These are phyloP conservation scores for Arrhamphus sclerolepis DNA, from an alignment of 2,797 vertebrate genomes.

Conservation along the genomic window DNA sequence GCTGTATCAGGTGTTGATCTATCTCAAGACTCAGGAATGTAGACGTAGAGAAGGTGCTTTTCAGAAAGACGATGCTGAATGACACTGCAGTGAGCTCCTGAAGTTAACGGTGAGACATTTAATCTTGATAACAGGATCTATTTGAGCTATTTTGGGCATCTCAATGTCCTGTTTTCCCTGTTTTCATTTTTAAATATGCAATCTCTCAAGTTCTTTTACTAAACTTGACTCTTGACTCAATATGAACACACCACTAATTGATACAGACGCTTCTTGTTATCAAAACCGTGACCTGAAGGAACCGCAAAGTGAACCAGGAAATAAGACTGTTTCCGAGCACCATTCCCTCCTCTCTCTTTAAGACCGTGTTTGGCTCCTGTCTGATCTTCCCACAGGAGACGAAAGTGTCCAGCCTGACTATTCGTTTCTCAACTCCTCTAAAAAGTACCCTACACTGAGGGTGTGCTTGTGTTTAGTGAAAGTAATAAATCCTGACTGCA, in stretches of 20 bases:
- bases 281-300: constrained; percentile 21
- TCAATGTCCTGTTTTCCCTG: not conserved
- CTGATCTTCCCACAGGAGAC: constrained; percentile 43
- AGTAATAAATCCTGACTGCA: constrained; percentile 67
- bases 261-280: constrained; percentile 2
- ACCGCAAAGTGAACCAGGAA: constrained; percentile 48
- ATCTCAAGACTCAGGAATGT: too few species aligned
- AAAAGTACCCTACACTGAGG: constrained; percentile 15
- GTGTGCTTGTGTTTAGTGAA: constrained; percentile 12
- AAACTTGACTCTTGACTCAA: not conserved
- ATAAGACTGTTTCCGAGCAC: constrained; percentile 27
- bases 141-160: too few species aligned
- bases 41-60: too few species aligned
- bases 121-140: too few species aligned
- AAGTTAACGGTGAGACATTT: too few species aligned
- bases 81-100: too few species aligned
- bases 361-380: constrained; percentile 14
- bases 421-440: constrained; percentile 44
- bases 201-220: not conserved
- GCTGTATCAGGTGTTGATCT: too few species aligned
- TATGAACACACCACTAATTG: not conserved
- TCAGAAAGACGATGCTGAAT: not conserved
- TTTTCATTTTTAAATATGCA: not conserved
- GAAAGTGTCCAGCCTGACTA: constrained; percentile 46
- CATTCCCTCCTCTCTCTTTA: constrained; percentile 23